These are phyloP conservation scores for Ptychochromis oligacanthus DNA, from an alignment of 2,113 vertebrate genomes.

Conservation along the genomic window DNA sequence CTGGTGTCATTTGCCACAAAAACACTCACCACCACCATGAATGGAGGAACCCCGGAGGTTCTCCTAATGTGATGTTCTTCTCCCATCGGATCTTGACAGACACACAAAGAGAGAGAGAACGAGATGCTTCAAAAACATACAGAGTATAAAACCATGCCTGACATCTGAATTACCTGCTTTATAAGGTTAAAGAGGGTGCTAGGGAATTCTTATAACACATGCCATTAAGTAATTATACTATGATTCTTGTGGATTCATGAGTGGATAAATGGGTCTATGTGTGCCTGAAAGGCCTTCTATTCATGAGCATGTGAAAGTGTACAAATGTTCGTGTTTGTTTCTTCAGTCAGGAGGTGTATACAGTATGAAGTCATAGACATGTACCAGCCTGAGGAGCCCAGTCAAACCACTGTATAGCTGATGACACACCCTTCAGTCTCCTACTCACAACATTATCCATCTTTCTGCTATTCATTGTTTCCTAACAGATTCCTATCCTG, in stretches of 20 bases:
- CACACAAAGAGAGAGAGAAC: constrained; percentile 21
- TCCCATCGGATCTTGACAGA: constrained; percentile 96
- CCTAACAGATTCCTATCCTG: background rate
- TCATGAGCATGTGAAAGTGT: constrained; percentile 15
- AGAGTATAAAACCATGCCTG: constrained; percentile 33
- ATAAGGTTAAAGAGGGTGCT: constrained; percentile 41
- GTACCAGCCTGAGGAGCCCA: constrained; percentile 48
- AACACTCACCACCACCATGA: constrained; percentile 98
- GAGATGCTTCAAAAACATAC: constrained; percentile 43
- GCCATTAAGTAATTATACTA: constrained; percentile 61
- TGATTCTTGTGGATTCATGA: constrained; percentile 43
- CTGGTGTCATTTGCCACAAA: constrained; percentile 17
- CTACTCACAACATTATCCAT: background rate
- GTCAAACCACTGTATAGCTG: constrained; percentile 24
- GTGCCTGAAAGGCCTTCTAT: constrained; percentile 30
- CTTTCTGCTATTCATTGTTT: background rate
- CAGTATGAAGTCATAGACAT: constrained; percentile 41
- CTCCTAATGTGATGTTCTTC: constrained; percentile 99
- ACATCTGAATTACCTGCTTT: constrained; percentile 53
- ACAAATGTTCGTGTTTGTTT: background rate
- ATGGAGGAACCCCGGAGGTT: constrained; percentile 98
- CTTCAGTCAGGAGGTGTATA: constrained; percentile 7
- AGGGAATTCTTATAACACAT: constrained; percentile 50
- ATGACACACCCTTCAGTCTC: constrained; percentile 15
- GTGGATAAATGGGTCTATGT: constrained; percentile 61